Evolutionary conservation across 2,113 vertebrate genomes (phyloP).

Genomic region (Saguinus midas): DNA sequence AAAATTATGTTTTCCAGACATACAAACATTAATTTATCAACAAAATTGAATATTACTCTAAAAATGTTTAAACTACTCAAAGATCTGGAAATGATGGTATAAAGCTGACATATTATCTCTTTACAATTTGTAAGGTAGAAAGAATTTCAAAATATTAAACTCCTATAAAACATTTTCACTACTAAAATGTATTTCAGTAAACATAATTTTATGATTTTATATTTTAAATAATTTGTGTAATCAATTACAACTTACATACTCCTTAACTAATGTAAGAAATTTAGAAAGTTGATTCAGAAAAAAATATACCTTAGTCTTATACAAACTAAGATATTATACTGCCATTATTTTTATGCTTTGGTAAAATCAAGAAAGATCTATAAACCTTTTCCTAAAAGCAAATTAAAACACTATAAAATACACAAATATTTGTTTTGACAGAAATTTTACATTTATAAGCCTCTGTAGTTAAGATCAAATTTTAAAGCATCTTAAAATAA

Average conservation of each 20-base stretch:
- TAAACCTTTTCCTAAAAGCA: not conserved
- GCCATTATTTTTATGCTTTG: not conserved
- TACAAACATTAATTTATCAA: not conserved
- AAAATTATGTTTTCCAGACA: not conserved
- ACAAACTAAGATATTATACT: not conserved
- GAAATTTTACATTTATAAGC: not conserved
- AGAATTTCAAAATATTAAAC: not conserved
- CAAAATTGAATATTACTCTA: not conserved
- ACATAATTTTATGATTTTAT: not conserved
- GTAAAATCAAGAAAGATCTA: not conserved
- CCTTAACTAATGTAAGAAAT: not conserved
- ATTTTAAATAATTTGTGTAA: not conserved
- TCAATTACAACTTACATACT: not conserved
- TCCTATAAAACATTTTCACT: not conserved
- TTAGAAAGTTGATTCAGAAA: not conserved
- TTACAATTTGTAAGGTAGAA: not conserved
- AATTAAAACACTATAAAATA: not conserved
- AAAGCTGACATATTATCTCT: not conserved
- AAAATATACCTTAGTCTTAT: not conserved
- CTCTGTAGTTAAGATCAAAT: not conserved
- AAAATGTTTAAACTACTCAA: not conserved
- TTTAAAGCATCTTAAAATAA: not conserved
- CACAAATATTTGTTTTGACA: not conserved
- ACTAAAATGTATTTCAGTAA: not conserved
- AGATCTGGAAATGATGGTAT: not conserved